Evolutionary conservation across 53 echinoderm and acorn worm species (phyloP).

Genomic region (Stichopus horrens): DNA sequence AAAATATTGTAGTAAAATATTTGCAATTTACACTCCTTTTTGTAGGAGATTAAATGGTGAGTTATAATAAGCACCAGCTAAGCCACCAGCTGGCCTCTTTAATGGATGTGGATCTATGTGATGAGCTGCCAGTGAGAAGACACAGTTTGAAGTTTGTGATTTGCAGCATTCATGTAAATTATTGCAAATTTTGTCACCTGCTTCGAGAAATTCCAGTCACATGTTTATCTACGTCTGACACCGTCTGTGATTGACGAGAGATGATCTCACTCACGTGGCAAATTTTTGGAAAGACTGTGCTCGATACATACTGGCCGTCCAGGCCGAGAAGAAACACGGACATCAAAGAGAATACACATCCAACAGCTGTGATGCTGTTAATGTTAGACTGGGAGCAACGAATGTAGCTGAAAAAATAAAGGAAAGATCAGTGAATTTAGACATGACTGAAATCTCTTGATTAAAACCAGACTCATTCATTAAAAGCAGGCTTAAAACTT

Average conservation of each 20-base stretch:
- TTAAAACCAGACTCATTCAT: too few species aligned
- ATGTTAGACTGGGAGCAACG: conserved; percentile 89
- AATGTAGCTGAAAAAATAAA: conserved; percentile 68
- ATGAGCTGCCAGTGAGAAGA: too few species aligned
- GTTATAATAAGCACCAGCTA: background rate
- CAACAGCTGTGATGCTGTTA: conserved; percentile 89
- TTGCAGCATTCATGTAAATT: too few species aligned
- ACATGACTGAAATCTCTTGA: too few species aligned
- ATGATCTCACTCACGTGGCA: conserved; percentile 74
- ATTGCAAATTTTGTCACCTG: too few species aligned
- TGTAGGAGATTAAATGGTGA: too few species aligned
- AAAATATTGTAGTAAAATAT: too few species aligned
- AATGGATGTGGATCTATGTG: background rate
- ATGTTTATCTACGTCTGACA: too few species aligned
- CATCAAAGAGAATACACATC: conserved; percentile 82
- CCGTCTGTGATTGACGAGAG: background rate
- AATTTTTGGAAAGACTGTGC: conserved; percentile 59
- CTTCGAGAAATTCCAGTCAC: too few species aligned
- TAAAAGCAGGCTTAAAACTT: too few species aligned
- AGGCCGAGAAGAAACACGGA: conserved; percentile 88
- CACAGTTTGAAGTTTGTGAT: too few species aligned
- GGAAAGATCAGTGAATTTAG: background rate
- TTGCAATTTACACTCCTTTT: too few species aligned
- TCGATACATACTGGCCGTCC: conserved; percentile 69
- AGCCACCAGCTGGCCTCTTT: background rate